Evolutionary conservation across 2,888 invertebrate genomes (phyloP).

Genomic region (Neelides folsomi): DNA sequence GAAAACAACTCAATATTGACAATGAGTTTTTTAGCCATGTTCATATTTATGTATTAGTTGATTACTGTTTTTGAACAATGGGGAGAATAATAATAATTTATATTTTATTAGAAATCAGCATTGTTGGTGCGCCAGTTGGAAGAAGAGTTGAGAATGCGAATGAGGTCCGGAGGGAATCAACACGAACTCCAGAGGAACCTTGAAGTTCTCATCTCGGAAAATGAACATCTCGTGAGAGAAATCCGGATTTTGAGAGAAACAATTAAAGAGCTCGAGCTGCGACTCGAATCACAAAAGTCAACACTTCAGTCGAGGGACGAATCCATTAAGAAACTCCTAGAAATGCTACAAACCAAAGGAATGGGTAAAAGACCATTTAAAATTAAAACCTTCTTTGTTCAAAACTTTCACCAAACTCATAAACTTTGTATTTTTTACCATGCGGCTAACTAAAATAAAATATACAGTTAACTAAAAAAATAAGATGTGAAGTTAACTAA

Average conservation of each 20-base stretch:
- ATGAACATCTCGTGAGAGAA: constrained; percentile 84
- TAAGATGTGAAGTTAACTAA: too few relatives aligned
- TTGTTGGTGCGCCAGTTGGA: constrained; percentile 85
- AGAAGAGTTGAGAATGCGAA: constrained; percentile 71
- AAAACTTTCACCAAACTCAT: constrained; percentile 2
- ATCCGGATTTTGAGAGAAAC: constrained; percentile 84
- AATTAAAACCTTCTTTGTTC: too few relatives aligned
- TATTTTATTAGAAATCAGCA: constrained; percentile 73
- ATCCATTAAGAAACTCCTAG: constrained; percentile 93
- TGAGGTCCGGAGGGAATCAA: constrained; percentile 51
- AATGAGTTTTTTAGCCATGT: too few relatives aligned
- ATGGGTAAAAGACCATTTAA: constrained; percentile 90
- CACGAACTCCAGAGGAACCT: constrained; percentile 85
- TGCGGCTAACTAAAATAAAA: too few relatives aligned
- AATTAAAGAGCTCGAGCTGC: constrained; percentile 88
- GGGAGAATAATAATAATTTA: too few relatives aligned
- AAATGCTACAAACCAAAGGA: constrained; percentile 96
- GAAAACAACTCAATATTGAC: too few relatives aligned
- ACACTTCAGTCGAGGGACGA: constrained; percentile 92
- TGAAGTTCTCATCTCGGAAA: constrained; percentile 80
- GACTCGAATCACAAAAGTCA: constrained; percentile 96
- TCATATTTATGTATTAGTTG: too few relatives aligned
- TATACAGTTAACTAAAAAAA: too few relatives aligned
- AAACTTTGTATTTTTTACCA: constrained; percentile 1
- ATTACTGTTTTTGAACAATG: too few relatives aligned